Base-by-base conservation (phyloP, 2,797 vertebrate genomes). In the Phylloscopus collybita region DNA sequence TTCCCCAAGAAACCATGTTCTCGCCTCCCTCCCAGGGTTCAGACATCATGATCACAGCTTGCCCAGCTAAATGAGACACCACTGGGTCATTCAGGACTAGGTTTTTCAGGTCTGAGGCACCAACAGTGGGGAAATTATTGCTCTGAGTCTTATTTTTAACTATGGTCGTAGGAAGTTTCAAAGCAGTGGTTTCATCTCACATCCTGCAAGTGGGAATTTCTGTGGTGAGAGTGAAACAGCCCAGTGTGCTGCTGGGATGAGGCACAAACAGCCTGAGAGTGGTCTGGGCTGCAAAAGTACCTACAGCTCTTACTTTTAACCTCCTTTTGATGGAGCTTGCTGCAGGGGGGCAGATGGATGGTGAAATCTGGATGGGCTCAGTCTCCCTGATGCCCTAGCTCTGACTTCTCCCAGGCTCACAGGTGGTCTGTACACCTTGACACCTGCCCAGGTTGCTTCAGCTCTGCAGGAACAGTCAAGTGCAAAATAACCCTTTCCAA, bases 371-470 rank as follows among this genome's bases (percentile, higher is more conserved):
- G 16, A 38, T 69, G 56, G 42, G 21, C 30, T 82, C 60, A 70
- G 67, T 25, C 38, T 66, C 54, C 36, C 50, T 32, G 27, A 22
- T 5, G 44, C 15, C n/a, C 2, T 5, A 59, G 47, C 65, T 78
- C 40, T 34, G 29, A 44, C 36, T 25, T 78, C 47, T 29, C 65
- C 56, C 4, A 5, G 54, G 50, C 5, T 75, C 26, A 54, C 1
- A 3, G 19, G 27, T 66, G 34, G 5, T 59, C 56, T 73, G 19
- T 59, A n/a, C 30, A 54, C 45, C 29, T 65, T 0, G 0, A 53
- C 1, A 5, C 23, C 32, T 64, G 40, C 73, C 38, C 2, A 1
- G 49, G 29, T 36, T 0, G 0, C 45, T 57, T 78, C 26, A 74
- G 49, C 16, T 88, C 76, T 61, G 45, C 78, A 80, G 25, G 25